Conservation (phyloP, 2,797 vertebrate species). For the Centroberyx gerrardi region DNA sequence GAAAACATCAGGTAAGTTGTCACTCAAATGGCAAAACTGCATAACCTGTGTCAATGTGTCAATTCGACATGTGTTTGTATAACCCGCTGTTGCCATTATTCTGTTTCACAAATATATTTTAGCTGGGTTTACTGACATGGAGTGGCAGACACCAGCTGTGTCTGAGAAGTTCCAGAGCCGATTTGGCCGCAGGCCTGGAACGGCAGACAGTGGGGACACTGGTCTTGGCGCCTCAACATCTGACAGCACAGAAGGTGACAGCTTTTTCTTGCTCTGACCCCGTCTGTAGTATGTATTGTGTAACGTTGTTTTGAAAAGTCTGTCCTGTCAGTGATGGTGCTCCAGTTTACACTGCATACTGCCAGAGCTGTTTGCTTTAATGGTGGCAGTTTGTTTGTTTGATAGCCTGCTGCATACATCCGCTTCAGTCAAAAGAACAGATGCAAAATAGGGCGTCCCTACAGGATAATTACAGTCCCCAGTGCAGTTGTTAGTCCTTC, state of each 20-base stretch:
- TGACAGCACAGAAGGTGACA: constrained; percentile 92
- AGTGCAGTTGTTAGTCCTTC: background rate
- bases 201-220: constrained; percentile 86
- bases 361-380: background rate
- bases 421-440: background rate
- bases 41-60: background rate
- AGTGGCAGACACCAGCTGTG: constrained; percentile 92
- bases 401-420: background rate
- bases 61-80: constrained; percentile 17
- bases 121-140: constrained; percentile 84
- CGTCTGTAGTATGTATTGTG: constrained; percentile 41
- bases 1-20: constrained; percentile 77
- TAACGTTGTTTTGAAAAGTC: constrained; percentile 42
- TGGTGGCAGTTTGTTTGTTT: background rate
- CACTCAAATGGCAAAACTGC: constrained; percentile 4
- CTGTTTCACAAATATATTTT: constrained; percentile 43
- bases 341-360: background rate
- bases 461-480: background rate
- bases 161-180: constrained; percentile 90
- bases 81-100: constrained; percentile 40
- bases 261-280: constrained; percentile 46
- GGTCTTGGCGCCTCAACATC: constrained; percentile 89
- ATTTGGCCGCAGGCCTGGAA: constrained; percentile 85
- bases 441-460: too few species aligned
- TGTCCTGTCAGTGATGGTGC: constrained; percentile 3